These are phyloP conservation scores for Umimayanthus chanpuru DNA, from an alignment of 92 coral and sea anemone species.

Conservation along the genomic window DNA sequence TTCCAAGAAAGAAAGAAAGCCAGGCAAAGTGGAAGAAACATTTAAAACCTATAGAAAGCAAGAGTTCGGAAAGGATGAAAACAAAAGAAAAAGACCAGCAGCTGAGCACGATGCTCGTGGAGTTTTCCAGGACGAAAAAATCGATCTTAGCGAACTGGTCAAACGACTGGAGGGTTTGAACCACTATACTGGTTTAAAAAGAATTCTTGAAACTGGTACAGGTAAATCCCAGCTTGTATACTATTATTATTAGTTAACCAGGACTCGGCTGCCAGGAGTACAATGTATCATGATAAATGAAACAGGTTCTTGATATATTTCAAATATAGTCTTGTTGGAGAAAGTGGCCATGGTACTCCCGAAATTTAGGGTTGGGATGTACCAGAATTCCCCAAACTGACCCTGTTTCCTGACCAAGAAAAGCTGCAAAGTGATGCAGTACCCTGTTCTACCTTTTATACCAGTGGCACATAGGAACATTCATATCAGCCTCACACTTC, in stretches of 20 bases:
- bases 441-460: no score
- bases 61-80: not conserved
- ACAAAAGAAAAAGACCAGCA: conserved; percentile 5
- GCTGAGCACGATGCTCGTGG: conserved; percentile 17
- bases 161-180: not conserved
- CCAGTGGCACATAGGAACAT: no score
- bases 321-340: no score
- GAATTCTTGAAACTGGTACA: not conserved
- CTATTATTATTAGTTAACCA: not conserved
- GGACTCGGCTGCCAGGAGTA: not conserved
- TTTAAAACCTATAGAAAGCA: not conserved
- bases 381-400: no score
- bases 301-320: no score
- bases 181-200: conserved; percentile 14
- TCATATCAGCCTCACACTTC: no score
- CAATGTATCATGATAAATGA: not conserved
- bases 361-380: no score
- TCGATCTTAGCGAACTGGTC: not conserved
- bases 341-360: no score
- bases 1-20: not conserved
- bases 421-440: no score
- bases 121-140: not conserved
- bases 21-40: not conserved
- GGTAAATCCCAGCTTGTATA: not conserved
- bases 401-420: no score